phyloP scores from a whole-genome alignment of 2,888 invertebrate species.

The Auanema freiburgensis region DNA sequence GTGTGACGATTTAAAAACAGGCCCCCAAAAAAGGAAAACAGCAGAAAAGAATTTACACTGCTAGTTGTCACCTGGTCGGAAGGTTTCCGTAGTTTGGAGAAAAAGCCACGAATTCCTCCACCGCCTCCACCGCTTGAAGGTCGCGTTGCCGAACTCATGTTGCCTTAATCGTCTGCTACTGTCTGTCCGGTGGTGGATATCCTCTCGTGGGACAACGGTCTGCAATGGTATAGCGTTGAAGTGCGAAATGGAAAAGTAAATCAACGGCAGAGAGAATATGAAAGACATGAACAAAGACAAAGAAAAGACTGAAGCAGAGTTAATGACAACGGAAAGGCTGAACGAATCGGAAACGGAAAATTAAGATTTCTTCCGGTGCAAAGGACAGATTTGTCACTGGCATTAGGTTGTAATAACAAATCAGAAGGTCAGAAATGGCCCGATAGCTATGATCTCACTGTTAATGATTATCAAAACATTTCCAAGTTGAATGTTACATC shows the following conservation, averaged over 20 bases:
- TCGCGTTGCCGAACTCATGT: conserved; percentile 26
- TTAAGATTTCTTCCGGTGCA: no score
- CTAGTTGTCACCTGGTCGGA: conserved; percentile 37
- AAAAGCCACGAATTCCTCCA: conserved; percentile 55
- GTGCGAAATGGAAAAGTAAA: background rate
- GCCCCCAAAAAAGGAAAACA: conserved; percentile 1
- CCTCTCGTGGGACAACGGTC: no score
- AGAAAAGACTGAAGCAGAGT: background rate
- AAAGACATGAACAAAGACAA: conserved; percentile 2
- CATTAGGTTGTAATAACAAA: no score
- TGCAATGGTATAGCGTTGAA: no score
- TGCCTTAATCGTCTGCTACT: background rate
- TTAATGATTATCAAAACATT: no score
- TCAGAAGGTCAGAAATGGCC: no score
- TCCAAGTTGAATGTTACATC: no score
- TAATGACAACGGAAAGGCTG: background rate
- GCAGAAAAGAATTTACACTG: background rate
- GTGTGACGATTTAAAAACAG: no score
- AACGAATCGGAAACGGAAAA: no score
- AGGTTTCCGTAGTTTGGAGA: conserved; percentile 60
- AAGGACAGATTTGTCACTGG: no score
- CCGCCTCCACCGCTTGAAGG: conserved; percentile 36
- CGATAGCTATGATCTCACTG: no score
- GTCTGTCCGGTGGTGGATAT: no score
- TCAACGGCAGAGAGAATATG: conserved; percentile 1